Percentiles rank a stretch among this genome's conserved stretches.
These are phyloP conservation scores for Lerema accius DNA, from an alignment of 1,140 invertebrate genomes.

Conservation along the genomic window DNA sequence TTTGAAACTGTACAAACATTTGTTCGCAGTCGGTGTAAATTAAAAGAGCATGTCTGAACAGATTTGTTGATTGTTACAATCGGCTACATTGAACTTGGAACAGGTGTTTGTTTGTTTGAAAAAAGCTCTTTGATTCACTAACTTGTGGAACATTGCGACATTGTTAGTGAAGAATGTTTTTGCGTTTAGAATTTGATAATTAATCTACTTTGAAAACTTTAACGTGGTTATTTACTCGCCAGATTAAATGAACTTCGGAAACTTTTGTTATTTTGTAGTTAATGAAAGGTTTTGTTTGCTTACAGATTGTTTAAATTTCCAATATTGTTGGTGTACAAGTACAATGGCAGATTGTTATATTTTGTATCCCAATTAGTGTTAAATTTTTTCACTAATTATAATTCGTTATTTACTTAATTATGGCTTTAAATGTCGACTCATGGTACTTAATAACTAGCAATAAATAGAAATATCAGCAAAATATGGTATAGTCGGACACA, in stretches of 20 bases:
- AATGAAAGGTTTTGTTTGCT: too few relatives aligned
- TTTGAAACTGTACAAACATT: constrained; percentile 9
- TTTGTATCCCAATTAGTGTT: too few relatives aligned
- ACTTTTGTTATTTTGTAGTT: too few relatives aligned
- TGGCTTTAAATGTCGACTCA: constrained; percentile 4
- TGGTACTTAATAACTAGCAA: not conserved
- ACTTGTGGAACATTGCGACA: not conserved
- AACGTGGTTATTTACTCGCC: not conserved
- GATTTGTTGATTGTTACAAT: constrained; percentile 25
- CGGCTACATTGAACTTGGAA: constrained; percentile 25
- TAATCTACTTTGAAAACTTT: not conserved
- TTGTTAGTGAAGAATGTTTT: not conserved
- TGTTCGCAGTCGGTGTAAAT: constrained; percentile 12
- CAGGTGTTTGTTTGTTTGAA: constrained; percentile 25
- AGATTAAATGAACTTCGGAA: too few relatives aligned
- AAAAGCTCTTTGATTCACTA: constrained; percentile 18
- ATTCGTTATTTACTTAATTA: not conserved
- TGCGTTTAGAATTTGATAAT: constrained; percentile 2
- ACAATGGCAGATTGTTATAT: too few relatives aligned
- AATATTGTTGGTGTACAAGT: too few relatives aligned
- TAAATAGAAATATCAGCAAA: constrained; percentile 1
- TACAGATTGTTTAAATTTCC: too few relatives aligned
- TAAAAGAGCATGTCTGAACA: constrained; percentile 27
- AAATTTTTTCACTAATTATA: not conserved
- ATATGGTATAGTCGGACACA: constrained; percentile 7